A percentile compares a stretch with the other conserved stretches of the same genome.
Evolutionary conservation across 2,888 invertebrate genomes (phyloP).

Genomic region (Pherbina coryleti): DNA sequence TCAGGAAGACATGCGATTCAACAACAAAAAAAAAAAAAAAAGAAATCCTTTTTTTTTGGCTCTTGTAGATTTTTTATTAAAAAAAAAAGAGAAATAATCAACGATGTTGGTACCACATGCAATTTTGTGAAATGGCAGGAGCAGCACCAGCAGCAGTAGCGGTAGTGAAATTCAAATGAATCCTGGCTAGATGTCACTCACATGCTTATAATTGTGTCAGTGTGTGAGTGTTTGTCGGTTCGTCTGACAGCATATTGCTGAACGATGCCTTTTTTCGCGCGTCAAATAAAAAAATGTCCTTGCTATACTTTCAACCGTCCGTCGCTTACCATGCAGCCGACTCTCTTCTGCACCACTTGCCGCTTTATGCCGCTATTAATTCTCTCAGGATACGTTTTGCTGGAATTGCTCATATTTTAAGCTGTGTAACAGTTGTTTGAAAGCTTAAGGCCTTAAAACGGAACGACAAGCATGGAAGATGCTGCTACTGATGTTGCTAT

Average conservation of each 20-base stretch:
- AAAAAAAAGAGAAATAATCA: neutral
- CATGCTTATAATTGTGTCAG: neutral
- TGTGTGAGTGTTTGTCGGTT: neutral
- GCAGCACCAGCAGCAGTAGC: neutral
- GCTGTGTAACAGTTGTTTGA: slow-evolving; percentile 9
- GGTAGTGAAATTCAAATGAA: too few relatives aligned
- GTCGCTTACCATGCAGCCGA: neutral
- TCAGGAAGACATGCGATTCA: neutral
- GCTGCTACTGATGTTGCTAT: neutral
- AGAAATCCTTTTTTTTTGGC: neutral
- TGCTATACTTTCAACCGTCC: neutral
- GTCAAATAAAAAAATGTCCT: slow-evolving; percentile 10
- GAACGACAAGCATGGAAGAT: slow-evolving; percentile 8
- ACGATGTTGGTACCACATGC: neutral
- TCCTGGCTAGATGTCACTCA: neutral
- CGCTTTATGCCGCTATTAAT: neutral
- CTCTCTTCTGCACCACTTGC: neutral
- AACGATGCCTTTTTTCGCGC: slow-evolving; percentile 6
- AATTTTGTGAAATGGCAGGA: neutral
- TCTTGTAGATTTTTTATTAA: neutral
- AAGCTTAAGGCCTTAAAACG: slow-evolving; percentile 12
- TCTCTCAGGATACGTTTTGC: neutral
- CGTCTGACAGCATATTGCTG: slow-evolving; percentile 1
- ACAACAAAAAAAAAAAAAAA: neutral
- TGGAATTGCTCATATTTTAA: slow-evolving; percentile 6